Percentiles rank a stretch among this genome's conserved stretches.
These are phyloP conservation scores for Heliangelus exortis DNA, from an alignment of 2,797 vertebrate species.

Conservation along the genomic window DNA sequence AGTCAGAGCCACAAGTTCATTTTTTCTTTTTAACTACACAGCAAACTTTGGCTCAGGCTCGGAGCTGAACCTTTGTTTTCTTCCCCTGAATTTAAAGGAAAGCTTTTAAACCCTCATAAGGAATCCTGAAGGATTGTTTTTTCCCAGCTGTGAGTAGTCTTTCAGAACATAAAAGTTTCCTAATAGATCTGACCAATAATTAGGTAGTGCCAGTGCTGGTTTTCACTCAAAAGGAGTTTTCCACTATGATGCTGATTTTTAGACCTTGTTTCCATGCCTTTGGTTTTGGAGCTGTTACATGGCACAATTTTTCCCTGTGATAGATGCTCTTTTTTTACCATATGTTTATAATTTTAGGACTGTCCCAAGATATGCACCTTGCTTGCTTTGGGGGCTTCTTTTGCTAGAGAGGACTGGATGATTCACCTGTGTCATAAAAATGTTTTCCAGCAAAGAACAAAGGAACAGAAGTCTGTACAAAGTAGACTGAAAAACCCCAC, in stretches of 20 bases:
- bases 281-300: background rate
- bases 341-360: background rate
- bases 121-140: background rate
- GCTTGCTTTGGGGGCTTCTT: background rate
- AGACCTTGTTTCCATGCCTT: background rate
- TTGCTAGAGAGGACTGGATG: background rate
- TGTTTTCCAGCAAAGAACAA: background rate
- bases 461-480: background rate
- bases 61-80: background rate
- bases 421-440: background rate
- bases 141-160: background rate
- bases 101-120: background rate
- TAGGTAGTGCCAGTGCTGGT: background rate
- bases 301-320: background rate
- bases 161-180: background rate
- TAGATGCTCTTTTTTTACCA: background rate
- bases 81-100: background rate
- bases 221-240: background rate
- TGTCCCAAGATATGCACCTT: accelerated
- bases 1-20: constrained; percentile 50
- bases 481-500: background rate
- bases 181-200: background rate
- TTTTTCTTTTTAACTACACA: constrained; percentile 18
- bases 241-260: background rate
- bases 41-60: constrained; percentile 38